These are phyloP conservation scores for Microctenopoma steveboyesi DNA, from an alignment of 2,797 vertebrate species.

Conservation along the genomic window DNA sequence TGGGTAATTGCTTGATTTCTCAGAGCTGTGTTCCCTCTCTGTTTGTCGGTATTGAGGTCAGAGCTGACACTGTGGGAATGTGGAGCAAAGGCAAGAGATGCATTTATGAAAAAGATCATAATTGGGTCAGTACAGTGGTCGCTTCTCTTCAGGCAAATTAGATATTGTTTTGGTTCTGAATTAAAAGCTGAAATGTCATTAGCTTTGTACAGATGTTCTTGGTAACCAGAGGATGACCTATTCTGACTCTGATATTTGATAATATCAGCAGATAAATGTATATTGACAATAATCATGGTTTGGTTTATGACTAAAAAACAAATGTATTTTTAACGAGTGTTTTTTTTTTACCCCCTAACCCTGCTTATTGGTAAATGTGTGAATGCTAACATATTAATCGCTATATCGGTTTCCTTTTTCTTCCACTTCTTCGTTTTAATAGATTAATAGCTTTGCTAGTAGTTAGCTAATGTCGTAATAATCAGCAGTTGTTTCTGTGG, in stretches of 20 bases:
- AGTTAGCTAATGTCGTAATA: no score
- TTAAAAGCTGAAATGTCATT: not conserved
- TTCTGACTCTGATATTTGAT: no score
- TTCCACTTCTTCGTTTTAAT: no score
- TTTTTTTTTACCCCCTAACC: no score
- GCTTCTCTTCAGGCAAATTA: not conserved
- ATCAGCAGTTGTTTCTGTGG: not conserved
- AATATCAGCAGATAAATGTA: no score
- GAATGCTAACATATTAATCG: no score
- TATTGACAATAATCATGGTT: no score
- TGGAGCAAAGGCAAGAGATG: slow-evolving; percentile 23
- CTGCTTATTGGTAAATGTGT: no score
- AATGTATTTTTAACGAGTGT: no score
- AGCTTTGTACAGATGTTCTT: not conserved
- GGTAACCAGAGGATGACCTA: not conserved
- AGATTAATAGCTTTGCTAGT: no score
- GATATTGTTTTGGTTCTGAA: not conserved
- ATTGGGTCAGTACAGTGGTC: slow-evolving; percentile 35
- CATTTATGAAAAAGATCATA: slow-evolving; percentile 16
- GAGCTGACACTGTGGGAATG: slow-evolving; percentile 37
- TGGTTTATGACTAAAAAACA: no score
- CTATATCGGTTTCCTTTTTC: no score
- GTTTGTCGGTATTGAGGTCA: slow-evolving; percentile 38
- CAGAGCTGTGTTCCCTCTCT: not conserved
- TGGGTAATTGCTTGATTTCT: not conserved